phyloP scores from a whole-genome alignment of 2,888 invertebrate genomes.

The Cantharis nigra region DNA sequence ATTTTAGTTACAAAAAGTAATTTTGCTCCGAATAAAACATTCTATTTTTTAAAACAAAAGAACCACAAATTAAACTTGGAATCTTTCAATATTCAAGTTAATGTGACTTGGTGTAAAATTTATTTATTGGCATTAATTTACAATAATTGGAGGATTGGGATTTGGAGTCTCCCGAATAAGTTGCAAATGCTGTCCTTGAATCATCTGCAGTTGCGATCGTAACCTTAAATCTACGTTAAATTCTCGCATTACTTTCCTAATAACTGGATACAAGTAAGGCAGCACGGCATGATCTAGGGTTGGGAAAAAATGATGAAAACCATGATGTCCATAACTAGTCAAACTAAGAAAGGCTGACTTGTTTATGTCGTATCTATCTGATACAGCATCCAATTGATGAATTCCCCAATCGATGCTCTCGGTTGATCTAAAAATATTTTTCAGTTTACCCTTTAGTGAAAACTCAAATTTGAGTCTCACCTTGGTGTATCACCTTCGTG shows the following conservation, averaged over 20 bases:
- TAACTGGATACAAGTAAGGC: slow-evolving; percentile 66
- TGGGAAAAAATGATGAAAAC: slow-evolving; percentile 80
- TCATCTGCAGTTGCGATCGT: slow-evolving; percentile 62
- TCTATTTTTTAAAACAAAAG: too few species aligned
- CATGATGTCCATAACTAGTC: slow-evolving; percentile 78
- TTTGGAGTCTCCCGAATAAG: slow-evolving; percentile 58
- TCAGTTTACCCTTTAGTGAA: not conserved
- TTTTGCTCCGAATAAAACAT: too few species aligned
- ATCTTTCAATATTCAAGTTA: too few species aligned
- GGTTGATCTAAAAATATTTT: slow-evolving; percentile 36
- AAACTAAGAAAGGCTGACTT: slow-evolving; percentile 69
- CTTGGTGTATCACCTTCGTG: slow-evolving; percentile 75
- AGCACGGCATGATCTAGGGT: slow-evolving; percentile 78
- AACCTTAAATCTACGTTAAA: slow-evolving; percentile 61
- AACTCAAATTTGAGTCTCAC: slow-evolving; percentile 48
- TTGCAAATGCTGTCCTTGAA: slow-evolving; percentile 71
- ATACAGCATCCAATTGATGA: slow-evolving; percentile 73
- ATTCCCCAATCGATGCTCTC: slow-evolving; percentile 72
- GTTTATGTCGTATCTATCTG: slow-evolving; percentile 71
- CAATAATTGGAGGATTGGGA: slow-evolving; percentile 36
- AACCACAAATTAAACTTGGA: too few species aligned
- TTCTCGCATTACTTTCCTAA: slow-evolving; percentile 67
- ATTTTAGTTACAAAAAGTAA: too few species aligned
- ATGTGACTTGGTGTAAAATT: too few species aligned
- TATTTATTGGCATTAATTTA: not conserved